These are phyloP conservation scores for Thomomys bottae DNA, from an alignment of 2,113 vertebrate species.

Conservation along the genomic window DNA sequence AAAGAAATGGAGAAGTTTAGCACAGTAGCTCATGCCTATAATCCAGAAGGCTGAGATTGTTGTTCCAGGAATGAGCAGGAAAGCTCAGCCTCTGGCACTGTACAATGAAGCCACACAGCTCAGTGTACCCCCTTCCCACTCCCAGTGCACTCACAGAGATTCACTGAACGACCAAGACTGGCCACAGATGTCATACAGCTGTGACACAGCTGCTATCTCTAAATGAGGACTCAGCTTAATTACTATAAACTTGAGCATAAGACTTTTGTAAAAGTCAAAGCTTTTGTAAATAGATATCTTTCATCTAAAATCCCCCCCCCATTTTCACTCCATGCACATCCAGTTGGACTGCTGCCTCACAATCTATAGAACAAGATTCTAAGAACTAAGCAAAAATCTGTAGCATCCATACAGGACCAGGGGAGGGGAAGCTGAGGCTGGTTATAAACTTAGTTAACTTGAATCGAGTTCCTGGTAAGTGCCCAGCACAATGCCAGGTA, in stretches of 20 bases:
- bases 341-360: accelerated
- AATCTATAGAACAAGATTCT: background rate
- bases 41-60: too few relatives aligned
- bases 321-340: background rate
- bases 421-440: background rate
- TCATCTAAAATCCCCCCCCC: background rate
- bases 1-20: too few relatives aligned
- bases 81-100: background rate
- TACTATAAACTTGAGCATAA: background rate
- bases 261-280: background rate
- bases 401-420: accelerated
- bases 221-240: background rate
- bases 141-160: too few relatives aligned
- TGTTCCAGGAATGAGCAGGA: too few relatives aligned
- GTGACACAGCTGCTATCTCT: accelerated
- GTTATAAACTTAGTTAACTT: background rate
- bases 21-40: too few relatives aligned
- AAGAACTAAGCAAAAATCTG: background rate
- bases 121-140: accelerated
- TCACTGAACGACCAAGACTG: too few relatives aligned
- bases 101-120: background rate
- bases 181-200: too few relatives aligned
- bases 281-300: background rate
- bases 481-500: background rate
- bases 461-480: background rate